Percentiles rank a stretch among this genome's conserved stretches.
These are phyloP conservation scores for Epirrhoe alternata DNA, from an alignment of 2,888 invertebrate species.

Conservation along the genomic window DNA sequence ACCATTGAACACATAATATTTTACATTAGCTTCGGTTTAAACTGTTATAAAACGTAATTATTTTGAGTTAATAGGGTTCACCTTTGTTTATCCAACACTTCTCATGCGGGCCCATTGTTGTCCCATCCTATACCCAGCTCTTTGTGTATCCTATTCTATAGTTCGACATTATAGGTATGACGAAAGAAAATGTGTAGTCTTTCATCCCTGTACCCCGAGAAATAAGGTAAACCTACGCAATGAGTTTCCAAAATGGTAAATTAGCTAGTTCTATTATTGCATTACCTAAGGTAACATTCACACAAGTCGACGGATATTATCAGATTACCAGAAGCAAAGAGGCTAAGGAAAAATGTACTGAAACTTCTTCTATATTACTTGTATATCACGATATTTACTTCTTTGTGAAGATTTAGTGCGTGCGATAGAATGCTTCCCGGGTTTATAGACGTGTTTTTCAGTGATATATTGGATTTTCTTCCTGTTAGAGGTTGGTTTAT, in stretches of 20 bases:
- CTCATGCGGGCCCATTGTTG: constrained; percentile 73
- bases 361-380: too few relatives aligned
- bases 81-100: constrained; percentile 59
- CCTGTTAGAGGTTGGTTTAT: constrained; percentile 33
- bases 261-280: constrained; percentile 27
- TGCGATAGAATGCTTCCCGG: constrained; percentile 54
- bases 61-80: constrained; percentile 50
- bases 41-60: constrained; percentile 48
- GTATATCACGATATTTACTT: constrained; percentile 54
- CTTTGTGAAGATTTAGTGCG: constrained; percentile 65
- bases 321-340: constrained; percentile 52
- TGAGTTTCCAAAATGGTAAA: too few relatives aligned
- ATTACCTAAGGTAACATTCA: constrained; percentile 45
- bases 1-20: constrained; percentile 32
- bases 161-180: constrained; percentile 52
- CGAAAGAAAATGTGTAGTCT: constrained; percentile 57
- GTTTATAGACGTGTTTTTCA: constrained; percentile 54
- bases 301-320: constrained; percentile 62
- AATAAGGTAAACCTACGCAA: too few relatives aligned
- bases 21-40: constrained; percentile 37
- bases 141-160: constrained; percentile 55
- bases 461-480: constrained; percentile 54
- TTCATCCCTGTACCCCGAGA: too few relatives aligned
- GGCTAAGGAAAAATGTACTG: constrained; percentile 46
- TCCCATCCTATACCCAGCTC: constrained; percentile 56